Conservation (phyloP, 1,140 invertebrate genomes). For the Bombus turneri region DNA sequence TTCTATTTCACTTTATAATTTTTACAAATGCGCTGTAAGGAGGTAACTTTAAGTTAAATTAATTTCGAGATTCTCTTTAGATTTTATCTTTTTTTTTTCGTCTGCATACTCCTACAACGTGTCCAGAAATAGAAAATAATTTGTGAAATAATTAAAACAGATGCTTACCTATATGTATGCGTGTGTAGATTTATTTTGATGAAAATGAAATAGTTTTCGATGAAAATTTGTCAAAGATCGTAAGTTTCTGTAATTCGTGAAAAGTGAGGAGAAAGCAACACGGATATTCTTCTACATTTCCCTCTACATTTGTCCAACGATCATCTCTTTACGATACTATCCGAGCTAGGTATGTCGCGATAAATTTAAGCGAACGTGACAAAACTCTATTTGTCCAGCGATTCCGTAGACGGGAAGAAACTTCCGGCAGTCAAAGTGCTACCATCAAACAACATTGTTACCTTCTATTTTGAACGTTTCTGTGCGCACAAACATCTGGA, state of each 20-base stretch:
- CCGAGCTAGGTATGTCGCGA: neutral
- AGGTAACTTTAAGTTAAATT: neutral
- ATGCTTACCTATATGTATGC: too few relatives aligned
- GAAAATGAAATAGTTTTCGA: neutral
- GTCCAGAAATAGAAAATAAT: too few relatives aligned
- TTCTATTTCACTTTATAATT: too few relatives aligned
- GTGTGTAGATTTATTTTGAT: neutral
- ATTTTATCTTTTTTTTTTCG: too few relatives aligned
- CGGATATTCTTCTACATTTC: neutral
- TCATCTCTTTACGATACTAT: neutral
- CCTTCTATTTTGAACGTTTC: neutral
- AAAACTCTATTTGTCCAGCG: neutral
- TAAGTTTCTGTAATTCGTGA: neutral
- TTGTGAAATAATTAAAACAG: too few relatives aligned
- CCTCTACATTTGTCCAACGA: slow-evolving; percentile 9
- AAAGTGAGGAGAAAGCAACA: neutral
- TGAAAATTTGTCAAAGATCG: too few relatives aligned
- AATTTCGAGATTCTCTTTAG: too few relatives aligned
- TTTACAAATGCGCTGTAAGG: too few relatives aligned
- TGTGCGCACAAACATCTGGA: neutral
- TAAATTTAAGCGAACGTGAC: neutral
- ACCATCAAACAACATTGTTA: neutral
- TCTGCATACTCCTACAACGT: too few relatives aligned
- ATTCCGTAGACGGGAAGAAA: too few relatives aligned
- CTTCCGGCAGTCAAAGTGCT: neutral